These are phyloP conservation scores for Norana najaformis DNA, from an alignment of 2,888 invertebrate species.

Conservation along the genomic window DNA sequence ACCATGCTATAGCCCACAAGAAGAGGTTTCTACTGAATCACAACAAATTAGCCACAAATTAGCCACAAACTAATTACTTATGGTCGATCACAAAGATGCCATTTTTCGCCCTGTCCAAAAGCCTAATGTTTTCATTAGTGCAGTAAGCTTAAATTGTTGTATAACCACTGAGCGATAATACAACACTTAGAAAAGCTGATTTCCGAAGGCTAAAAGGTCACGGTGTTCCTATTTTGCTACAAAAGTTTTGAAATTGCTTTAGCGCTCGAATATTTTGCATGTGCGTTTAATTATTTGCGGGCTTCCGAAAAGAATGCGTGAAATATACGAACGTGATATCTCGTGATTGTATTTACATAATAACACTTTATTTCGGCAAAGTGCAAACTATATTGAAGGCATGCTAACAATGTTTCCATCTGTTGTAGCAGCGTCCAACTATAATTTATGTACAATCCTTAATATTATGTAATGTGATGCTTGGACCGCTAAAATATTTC, in stretches of 20 bases:
- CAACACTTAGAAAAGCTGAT: background rate
- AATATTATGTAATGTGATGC: too few relatives aligned
- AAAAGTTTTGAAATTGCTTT: background rate
- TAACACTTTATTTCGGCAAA: background rate
- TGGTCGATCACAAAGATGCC: background rate
- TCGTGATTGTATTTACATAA: background rate
- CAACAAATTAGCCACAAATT: background rate
- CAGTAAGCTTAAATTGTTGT: background rate
- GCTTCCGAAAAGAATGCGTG: background rate
- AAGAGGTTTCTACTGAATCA: background rate
- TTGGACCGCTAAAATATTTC: too few relatives aligned
- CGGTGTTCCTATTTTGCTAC: background rate
- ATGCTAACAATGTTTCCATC: too few relatives aligned
- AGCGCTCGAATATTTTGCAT: background rate
- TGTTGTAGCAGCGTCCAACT: too few relatives aligned
- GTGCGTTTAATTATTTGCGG: background rate
- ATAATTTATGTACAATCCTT: too few relatives aligned
- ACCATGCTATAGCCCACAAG: background rate
- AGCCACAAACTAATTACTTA: background rate
- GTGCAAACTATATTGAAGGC: background rate
- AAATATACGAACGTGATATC: background rate
- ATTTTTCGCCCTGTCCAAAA: too few relatives aligned
- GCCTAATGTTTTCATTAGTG: background rate
- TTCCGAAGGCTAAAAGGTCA: background rate
- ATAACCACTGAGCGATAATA: background rate